Base-by-base conservation (phyloP, 2,888 invertebrate species). In the Macropis europaea region DNA sequence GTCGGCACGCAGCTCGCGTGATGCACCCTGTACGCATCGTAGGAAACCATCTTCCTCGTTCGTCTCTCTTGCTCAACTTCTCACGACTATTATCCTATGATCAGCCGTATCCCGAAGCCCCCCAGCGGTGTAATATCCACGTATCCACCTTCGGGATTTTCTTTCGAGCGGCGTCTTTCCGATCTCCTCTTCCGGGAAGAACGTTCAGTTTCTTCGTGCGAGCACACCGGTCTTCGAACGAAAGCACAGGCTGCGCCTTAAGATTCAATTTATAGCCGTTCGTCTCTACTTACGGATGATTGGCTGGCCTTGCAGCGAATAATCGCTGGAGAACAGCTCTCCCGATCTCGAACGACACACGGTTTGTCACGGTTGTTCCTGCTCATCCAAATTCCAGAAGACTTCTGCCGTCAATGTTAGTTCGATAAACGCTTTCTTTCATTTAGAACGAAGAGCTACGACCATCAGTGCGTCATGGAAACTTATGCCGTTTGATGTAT, bases 1-100 rank as follows among this genome's bases (percentile, higher is more conserved):
- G 43, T 47, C 40, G 42, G 42, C n/a, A 38, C 15, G 26, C 11
- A 34, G 47, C 38, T 71, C 61, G 59, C 63, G 64, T 54, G 53
- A 59, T 52, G 26, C 24, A 36, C 9, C 36, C n/a, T 50, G 19
- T 17, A 64, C 38, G 57, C 38, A 38, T 45, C 30, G 32, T 40
- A 36, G 61, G 47, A 62, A 66, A 59, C 59, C 45, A 36, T 69
- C 61, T 60, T 66, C 47, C 54, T 45, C 24, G 45, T 52, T 66
- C 53, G 57, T 63, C 68, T 22, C 47, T 76, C 71, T 71, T 26
- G 62, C 47, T 62, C 66, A 74, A 56, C 62, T 74, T 77, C 77
- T 77, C 76, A 66, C 71, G 73, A 68, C 76, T 53, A 79, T 78
- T 81, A 81, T 82, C 79, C 74, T 63, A 64, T 57, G 74, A 82